Evolutionary conservation across 2,888 invertebrate species (phyloP).

Genomic region (Hirtodrosophila cameraria): DNA sequence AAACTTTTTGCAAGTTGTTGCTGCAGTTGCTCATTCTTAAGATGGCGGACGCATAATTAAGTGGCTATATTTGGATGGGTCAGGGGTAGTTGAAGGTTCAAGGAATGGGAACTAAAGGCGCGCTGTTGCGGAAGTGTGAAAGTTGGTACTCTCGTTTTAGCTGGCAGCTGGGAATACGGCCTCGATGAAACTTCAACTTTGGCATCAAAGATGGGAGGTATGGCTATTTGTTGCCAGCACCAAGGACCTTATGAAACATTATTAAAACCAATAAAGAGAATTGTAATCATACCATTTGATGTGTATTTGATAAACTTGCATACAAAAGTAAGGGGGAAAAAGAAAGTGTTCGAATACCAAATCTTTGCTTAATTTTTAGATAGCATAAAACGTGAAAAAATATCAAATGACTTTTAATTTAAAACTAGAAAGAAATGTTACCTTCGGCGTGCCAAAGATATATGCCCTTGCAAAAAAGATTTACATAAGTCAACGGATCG

Average conservation of each 20-base stretch:
- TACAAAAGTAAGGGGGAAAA: too few species aligned
- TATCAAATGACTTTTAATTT: too few species aligned
- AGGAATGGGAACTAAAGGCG: conserved; percentile 4
- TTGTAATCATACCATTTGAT: not conserved
- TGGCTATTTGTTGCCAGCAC: not conserved
- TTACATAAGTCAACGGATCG: too few species aligned
- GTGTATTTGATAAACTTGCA: not conserved
- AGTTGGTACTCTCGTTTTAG: conserved; percentile 17
- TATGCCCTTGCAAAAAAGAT: too few species aligned
- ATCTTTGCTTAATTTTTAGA: too few species aligned
- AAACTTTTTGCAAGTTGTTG: conserved; percentile 63
- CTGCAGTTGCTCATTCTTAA: conserved; percentile 34
- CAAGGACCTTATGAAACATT: not conserved
- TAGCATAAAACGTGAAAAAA: too few species aligned
- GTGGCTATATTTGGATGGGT: too few species aligned
- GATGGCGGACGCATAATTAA: conserved; percentile 60
- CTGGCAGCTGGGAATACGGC: conserved; percentile 33
- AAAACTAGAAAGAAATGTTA: too few species aligned
- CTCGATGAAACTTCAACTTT: conserved; percentile 8
- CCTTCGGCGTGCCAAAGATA: too few species aligned
- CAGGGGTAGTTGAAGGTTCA: not conserved
- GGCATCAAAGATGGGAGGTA: not conserved
- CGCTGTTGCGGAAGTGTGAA: conserved; percentile 49
- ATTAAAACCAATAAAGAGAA: not conserved
- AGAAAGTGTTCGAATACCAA: too few species aligned